phyloP scores from a whole-genome alignment of 2,113 vertebrate species.

The Todiramphus chloris region DNA sequence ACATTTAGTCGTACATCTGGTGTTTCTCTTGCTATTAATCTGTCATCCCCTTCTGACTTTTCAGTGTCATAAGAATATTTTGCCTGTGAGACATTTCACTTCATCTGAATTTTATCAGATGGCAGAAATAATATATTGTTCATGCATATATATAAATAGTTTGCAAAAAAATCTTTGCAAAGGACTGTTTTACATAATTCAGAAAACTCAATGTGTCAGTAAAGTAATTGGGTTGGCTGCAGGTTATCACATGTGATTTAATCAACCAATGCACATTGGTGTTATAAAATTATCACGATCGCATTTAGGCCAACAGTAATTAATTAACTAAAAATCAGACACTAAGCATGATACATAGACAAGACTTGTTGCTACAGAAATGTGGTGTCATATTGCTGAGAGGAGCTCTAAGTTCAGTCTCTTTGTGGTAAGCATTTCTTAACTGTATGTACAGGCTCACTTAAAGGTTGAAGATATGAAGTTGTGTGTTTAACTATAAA shows the following conservation, averaged over 20 bases:
- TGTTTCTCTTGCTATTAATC: neutral
- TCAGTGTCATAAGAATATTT: neutral
- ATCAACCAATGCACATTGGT: neutral
- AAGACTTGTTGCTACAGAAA: neutral
- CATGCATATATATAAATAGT: neutral
- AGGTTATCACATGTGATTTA: neutral
- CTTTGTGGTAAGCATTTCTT: neutral
- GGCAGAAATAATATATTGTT: neutral
- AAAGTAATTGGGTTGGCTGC: neutral
- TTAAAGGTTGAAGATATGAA: neutral
- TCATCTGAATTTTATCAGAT: neutral
- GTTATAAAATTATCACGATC: neutral
- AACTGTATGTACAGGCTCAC: neutral
- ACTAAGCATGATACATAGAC: neutral
- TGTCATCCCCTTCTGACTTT: neutral
- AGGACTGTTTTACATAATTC: neutral
- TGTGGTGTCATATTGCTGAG: neutral
- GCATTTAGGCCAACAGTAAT: neutral
- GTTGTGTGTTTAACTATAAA: neutral
- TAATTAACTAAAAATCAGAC: neutral
- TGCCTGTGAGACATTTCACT: neutral
- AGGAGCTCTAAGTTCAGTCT: neutral
- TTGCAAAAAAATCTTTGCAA: neutral
- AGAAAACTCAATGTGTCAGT: neutral
- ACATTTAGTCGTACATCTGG: neutral